These are phyloP conservation scores for Lamellibrachia satsuma DNA, from an alignment of 2,888 invertebrate genomes.

Conservation along the genomic window DNA sequence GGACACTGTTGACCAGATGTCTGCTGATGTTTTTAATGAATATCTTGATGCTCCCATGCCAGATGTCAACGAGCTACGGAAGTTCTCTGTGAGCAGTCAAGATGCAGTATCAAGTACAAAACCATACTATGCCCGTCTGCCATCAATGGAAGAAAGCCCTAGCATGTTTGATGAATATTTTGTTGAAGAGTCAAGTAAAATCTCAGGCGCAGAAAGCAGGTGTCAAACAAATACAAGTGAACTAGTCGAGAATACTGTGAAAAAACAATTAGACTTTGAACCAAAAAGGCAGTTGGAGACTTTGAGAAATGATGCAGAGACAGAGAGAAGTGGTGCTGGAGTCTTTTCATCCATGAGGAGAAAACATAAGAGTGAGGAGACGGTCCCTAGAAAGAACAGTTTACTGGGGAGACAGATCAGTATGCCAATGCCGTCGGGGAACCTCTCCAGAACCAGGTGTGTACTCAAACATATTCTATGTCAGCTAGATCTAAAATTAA, in stretches of 20 bases:
- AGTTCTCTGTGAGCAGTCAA: background rate
- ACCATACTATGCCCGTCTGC: conserved; percentile 31
- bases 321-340: background rate
- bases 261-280: background rate
- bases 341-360: background rate
- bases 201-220: background rate
- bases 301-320: background rate
- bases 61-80: background rate
- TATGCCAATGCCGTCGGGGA: background rate
- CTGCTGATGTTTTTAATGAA: background rate
- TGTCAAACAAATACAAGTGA: background rate
- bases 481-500: background rate
- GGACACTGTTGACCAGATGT: background rate
- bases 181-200: conserved; percentile 13
- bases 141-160: conserved; percentile 49
- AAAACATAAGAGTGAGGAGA: background rate
- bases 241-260: background rate
- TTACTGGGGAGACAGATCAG: background rate
- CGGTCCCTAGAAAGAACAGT: background rate
- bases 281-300: background rate
- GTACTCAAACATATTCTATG: background rate
- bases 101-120: background rate
- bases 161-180: conserved; percentile 44
- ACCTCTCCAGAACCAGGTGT: background rate
- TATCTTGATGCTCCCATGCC: conserved; percentile 6